Evolutionary conservation across 2,888 invertebrate genomes (phyloP).

Genomic region (Epistrophe eligans): DNA sequence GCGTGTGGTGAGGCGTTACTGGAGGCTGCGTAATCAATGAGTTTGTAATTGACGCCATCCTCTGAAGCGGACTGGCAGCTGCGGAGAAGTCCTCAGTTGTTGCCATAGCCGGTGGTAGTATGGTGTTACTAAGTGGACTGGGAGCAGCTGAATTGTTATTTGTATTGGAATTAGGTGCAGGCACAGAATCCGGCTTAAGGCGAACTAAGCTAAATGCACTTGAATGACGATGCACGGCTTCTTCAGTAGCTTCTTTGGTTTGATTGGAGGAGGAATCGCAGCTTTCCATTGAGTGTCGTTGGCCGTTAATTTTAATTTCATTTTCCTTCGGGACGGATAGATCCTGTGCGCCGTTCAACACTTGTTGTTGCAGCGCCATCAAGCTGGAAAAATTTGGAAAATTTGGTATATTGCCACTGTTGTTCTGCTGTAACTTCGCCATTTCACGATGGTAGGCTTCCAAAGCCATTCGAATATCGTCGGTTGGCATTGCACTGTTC

Average conservation of each 20-base stretch:
- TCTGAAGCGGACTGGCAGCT: constrained; percentile 96
- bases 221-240: constrained; percentile 79
- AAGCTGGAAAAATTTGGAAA: constrained; percentile 87
- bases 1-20: constrained; percentile 92
- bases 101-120: constrained; percentile 92
- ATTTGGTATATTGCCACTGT: constrained; percentile 86
- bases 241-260: constrained; percentile 76
- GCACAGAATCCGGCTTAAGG: constrained; percentile 89
- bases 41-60: constrained; percentile 99
- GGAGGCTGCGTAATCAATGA: constrained; percentile 96
- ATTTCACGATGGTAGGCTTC: constrained; percentile 97
- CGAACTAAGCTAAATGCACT: constrained; percentile 95
- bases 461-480: constrained; percentile 94
- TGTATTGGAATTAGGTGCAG: constrained; percentile 78
- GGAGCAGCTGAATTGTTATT: constrained; percentile 90
- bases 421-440: constrained; percentile 91
- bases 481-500: constrained; percentile 84
- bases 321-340: constrained; percentile 93
- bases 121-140: constrained; percentile 93
- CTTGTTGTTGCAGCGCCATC: constrained; percentile 91
- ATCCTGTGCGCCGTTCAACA: constrained; percentile 90
- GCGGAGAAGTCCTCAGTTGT: constrained; percentile 93
- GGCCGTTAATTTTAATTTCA: constrained; percentile 84
- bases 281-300: constrained; percentile 81
- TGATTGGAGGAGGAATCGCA: constrained; percentile 64